Percentiles rank a stretch among this genome's conserved stretches.
Evolutionary conservation across 1,140 invertebrate genomes (phyloP).

Genomic region (Plectus sambesii): DNA sequence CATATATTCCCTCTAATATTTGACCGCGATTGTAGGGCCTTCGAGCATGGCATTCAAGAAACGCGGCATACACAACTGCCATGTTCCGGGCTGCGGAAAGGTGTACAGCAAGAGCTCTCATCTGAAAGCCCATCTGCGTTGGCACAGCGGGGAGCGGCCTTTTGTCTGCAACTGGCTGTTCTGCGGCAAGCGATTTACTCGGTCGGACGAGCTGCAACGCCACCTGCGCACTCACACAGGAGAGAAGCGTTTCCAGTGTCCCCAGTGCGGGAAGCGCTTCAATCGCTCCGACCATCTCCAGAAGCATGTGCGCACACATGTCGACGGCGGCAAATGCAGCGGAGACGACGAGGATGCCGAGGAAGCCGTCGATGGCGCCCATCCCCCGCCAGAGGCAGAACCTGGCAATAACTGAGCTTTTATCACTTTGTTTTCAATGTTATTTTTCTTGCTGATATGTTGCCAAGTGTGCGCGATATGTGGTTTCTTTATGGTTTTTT

Average conservation of each 20-base stretch:
- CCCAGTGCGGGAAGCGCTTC: conserved; percentile 64
- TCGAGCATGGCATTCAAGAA: conserved; percentile 22
- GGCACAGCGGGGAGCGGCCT: conserved; percentile 56
- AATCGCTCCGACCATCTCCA: conserved; percentile 84
- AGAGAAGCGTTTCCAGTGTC: conserved; percentile 62
- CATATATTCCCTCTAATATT: no score
- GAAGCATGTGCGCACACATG: conserved; percentile 86
- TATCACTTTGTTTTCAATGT: no score
- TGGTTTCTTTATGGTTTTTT: no score
- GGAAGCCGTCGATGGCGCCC: no score
- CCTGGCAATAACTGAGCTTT: no score
- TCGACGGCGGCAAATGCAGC: no score
- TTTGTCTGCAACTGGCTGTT: conserved; percentile 55
- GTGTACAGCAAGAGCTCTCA: conserved; percentile 94
- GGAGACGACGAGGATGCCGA: no score
- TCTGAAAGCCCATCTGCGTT: conserved; percentile 54
- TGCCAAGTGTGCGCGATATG: no score
- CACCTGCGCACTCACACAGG: conserved; percentile 72
- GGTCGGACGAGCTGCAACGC: conserved; percentile 52
- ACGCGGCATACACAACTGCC: conserved; percentile 71
- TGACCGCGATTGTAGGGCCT: conserved; percentile 16
- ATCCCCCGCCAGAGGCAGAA: no score
- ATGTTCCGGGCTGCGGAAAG: conserved; percentile 87
- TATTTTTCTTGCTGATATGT: no score
- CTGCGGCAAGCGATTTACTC: conserved; percentile 65